Conservation (phyloP, 2,113 vertebrate genomes). For the Pseudorectes ferrugineus region DNA sequence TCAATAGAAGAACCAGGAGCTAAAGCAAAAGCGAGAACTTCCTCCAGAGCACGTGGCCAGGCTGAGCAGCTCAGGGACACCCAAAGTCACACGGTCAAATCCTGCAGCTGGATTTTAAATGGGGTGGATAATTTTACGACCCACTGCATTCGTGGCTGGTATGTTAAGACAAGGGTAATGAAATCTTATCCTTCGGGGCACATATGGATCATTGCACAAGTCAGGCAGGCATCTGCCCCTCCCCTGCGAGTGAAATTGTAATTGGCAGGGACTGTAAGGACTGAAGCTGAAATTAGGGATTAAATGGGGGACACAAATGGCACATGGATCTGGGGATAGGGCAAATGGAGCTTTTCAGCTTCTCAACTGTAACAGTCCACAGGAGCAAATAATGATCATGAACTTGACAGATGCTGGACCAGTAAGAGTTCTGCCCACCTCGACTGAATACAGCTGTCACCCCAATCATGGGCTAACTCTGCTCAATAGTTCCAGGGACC, state of each 20-base stretch:
- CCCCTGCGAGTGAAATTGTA: not conserved
- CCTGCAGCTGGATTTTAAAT: constrained; percentile 37
- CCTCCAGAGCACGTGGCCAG: fast-evolving
- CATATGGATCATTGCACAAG: constrained; percentile 32
- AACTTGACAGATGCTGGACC: not conserved
- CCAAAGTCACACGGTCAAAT: constrained; percentile 9
- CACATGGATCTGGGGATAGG: not conserved
- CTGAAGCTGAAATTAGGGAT: not conserved
- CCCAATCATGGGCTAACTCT: not conserved
- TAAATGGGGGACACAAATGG: not conserved
- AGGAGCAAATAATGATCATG: not conserved
- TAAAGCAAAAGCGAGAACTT: not conserved
- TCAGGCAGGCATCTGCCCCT: constrained; percentile 34
- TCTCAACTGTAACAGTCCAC: not conserved
- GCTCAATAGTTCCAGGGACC: not conserved
- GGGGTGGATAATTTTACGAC: constrained; percentile 42
- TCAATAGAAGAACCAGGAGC: not conserved
- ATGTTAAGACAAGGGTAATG: constrained; percentile 36
- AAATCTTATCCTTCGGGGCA: constrained; percentile 39
- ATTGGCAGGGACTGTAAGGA: not conserved
- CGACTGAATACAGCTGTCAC: not conserved
- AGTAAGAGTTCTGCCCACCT: not conserved
- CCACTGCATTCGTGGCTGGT: not conserved
- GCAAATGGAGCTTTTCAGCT: not conserved
- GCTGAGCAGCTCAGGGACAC: not conserved